Evolutionary conservation across 2,113 vertebrate genomes (phyloP), one percentile per base, ranked within the genome.

Genomic region (Eptesicus fuscus): DNA sequence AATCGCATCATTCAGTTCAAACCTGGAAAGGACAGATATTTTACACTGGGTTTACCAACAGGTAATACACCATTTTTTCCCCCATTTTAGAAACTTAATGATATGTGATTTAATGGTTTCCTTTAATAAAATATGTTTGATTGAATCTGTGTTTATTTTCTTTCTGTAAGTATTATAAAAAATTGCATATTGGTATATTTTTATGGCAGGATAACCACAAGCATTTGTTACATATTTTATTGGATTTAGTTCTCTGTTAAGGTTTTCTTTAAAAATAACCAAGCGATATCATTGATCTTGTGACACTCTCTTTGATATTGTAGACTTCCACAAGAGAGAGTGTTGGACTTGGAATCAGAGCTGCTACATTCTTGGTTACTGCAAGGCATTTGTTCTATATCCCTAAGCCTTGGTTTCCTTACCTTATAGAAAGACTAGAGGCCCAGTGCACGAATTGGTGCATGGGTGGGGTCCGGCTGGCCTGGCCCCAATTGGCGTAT

Each of bases 21-120:
- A 87, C 99, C 99, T 18, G 98, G 97, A 37, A 98, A 98, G 89
- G 98, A 99, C 83, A 98, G 98, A 61, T 99, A 99, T 83, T 99
- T 99, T 97, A 99, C 99, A 0, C 98, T 99, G 95, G 99, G 99
- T 35, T 97, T 99, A 77, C 99, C 99, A 6, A 99, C 99, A 98
- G 99, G 99, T 99, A 99, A 98, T 83, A 61, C 49, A 83, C 90
- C 73, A 18, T 40, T 49, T 73, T 73, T 63, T 42, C 37, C 17
- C 14, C 22, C 63, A 28, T 71, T 93, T 91, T 70, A 63, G 28
- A 77, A 51, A 40, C 22, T 71, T 11, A 59, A 35, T 5, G 3
- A 93, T 88, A 13, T 94, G 7, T 28, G 59, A 74, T 90, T 53
- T 4, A 84, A 69, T 25, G 2, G 7, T 53, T 83, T 87, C 30